Base-by-base conservation (phyloP, 1,140 invertebrate genomes). In the Apis florea region DNA sequence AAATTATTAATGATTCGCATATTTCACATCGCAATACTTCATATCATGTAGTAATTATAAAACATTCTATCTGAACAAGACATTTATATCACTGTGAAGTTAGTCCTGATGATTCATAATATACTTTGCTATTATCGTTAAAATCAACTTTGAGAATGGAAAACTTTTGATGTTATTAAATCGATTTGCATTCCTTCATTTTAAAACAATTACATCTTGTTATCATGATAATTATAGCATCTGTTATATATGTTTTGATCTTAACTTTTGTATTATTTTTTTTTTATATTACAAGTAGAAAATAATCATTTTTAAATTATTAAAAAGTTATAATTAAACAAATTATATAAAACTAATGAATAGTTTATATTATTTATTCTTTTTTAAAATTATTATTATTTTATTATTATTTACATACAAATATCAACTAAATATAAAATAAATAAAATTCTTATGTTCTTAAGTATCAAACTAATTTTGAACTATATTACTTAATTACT, bases 1-100 rank as follows among this genome's bases (percentile, higher is more conserved):
- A 31, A 59, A 73, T 73, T 73, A 49, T 56, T 74, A 80, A 79
- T 54, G 69, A 17, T 53, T 26, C 40, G 59, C n/a, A 8, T 54
- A 26, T 26, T 19, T 26, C 12, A 24, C 67, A 51, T 74, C n/a
- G 61, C 61, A 74, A 80, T 56, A 47, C n/a, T 26, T 79, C 21
- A 1, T 24, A 31, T 71, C 26, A 12, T 26, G n/a, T 80, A 66
- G n/a, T 17, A 40, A 4, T 59, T 49, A 58, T 21, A 64, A 66
- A 17, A 1, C 56, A 80, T 66, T n/a, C 13, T 8, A 3, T 10
- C 10, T 56, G 26, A 73, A 64, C 24, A 59, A 73, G 61, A n/a
- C 24, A 24, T 69, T 19, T 8, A 10, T 12, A 4, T 4, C 6
- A n/a, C n/a, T n/a, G 2, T 17, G 31, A 40, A 40, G 31, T 40